Base-by-base conservation (phyloP, 2,888 invertebrate genomes). In the Blastobasis lacticolella region DNA sequence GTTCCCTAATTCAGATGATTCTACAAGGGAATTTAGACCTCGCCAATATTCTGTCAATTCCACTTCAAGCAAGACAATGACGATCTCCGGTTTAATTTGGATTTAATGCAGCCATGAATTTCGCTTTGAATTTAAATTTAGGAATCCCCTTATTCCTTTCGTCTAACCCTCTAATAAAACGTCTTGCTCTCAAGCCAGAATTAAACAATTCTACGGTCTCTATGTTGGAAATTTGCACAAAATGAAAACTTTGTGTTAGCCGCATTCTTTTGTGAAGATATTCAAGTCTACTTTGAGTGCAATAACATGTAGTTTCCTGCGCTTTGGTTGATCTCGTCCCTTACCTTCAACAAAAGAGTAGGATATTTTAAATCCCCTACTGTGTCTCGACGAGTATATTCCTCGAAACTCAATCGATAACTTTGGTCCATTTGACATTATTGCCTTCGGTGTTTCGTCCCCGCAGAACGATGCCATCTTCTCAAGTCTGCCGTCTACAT, bases 381-480 rank as follows among this genome's bases (percentile, higher is more conserved):
- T 93, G 66, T 92, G 91, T 62, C 93, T 91, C 48, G 94, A 94
- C 9, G 94, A 94, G 70, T 91, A 89, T 58, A 92, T 88, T 46
- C 95, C 95, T 56, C 92, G 91, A 75, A 97, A 97, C 79, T 96
- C 95, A 45, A 98, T 83, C 61, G 94, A 92, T 73, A 98, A 87
- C 68, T 94, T 91, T 53, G 95, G 94, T 59, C 96, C 95, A 75
- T 94, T 96, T 59, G 97, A 97, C 97, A 98, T 98, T 68, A 98
- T 90, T 63, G 96, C 95, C 66, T 94, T 94, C 6, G 97, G 97
- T 63, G 93, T 80, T 56, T 92, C 92, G 56, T 89, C 90, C 8
- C 96, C 97, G 78, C 98, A 98, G 74, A 95, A 95, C 48, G 94
- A 93, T 71, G 95, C 95, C 71, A 97, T 94, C 75, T 95, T 93